Conservation (phyloP, 1,140 invertebrate genomes). For the Parasteatoda tepidariorum region DNA sequence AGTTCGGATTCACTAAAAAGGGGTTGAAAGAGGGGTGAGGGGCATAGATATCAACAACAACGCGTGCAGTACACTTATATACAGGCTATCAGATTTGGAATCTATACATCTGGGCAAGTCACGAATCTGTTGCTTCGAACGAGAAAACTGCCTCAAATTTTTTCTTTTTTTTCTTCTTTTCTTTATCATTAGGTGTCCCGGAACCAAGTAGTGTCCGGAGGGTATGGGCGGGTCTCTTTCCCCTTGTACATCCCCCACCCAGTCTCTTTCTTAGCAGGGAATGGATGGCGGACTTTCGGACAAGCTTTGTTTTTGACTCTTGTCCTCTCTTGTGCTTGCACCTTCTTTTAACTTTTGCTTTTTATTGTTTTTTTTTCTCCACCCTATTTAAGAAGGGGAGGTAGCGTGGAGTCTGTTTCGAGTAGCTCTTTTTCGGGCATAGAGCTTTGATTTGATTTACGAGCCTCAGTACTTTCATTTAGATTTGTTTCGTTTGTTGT, state of each 20-base stretch:
- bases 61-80: slow-evolving; percentile 36
- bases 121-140: neutral
- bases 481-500: too few relatives aligned
- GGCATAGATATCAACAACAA: slow-evolving; percentile 2
- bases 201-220: slow-evolving; percentile 46
- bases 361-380: neutral
- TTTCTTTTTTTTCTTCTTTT: slow-evolving; percentile 20
- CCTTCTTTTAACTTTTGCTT: neutral
- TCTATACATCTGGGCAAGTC: slow-evolving; percentile 45
- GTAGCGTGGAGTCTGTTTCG: neutral
- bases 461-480: too few relatives aligned
- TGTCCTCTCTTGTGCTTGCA: slow-evolving; percentile 17
- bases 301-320: slow-evolving; percentile 57
- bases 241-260: neutral
- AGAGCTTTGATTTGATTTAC: too few relatives aligned
- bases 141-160: neutral
- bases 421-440: too few relatives aligned
- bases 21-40: neutral
- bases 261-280: neutral
- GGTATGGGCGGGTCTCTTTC: slow-evolving; percentile 39
- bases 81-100: neutral
- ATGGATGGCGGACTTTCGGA: slow-evolving; percentile 50
- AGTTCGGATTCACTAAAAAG: too few relatives aligned
- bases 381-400: too few relatives aligned
- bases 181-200: slow-evolving; percentile 56